Evolutionary conservation across 2,113 vertebrate genomes (phyloP), one percentile per base, ranked within the genome.

Genomic region (Megaceryle maxima): DNA sequence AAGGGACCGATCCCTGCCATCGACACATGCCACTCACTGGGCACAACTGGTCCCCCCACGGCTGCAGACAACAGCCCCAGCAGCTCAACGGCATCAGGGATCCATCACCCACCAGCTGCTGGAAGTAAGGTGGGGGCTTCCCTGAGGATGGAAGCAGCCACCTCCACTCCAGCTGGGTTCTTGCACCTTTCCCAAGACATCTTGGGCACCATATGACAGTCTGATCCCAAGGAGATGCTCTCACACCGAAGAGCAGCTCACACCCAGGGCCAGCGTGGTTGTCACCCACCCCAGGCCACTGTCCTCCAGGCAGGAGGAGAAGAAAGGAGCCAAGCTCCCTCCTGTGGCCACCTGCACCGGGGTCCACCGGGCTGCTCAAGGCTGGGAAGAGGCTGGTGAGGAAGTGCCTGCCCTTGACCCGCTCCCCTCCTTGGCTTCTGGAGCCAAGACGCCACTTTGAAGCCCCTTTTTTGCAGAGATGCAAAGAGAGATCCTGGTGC

Each of bases 271-370:
- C 46, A 43, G 57, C 0, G 2, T 4, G 68, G 59, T 69, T 46
- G 56, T 39, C 37, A 10, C 57, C 48, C 53, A 51, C 7, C 25
- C 18, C 21, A 19, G 31, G 25, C 67, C 51, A 2, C 66, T 11
- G 35, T 75, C 25, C 39, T 56, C 31, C 0, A 6, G 69, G 74
- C 28, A 29, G 70, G 24, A 93, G n/a, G 28, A 33, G 69, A 90
- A 89, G 81, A 64, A 92, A 84, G 92, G 85, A 94, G 92, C 62
- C 82, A 90, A 92, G 96, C 96, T 97, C 96, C 96, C 96, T 96
- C 96, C 94, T 97, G 96, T 97, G 96, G 96, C 94, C 91, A 16
- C 63, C 83, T 9, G 67, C 53, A 9, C 68, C 19, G 5, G 46
- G 43, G 13, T 13, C 44, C 25, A 41, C 67, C 20, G 1, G 9